Conservation (phyloP, 1,140 invertebrate species). For the Papilio xuthus region DNA sequence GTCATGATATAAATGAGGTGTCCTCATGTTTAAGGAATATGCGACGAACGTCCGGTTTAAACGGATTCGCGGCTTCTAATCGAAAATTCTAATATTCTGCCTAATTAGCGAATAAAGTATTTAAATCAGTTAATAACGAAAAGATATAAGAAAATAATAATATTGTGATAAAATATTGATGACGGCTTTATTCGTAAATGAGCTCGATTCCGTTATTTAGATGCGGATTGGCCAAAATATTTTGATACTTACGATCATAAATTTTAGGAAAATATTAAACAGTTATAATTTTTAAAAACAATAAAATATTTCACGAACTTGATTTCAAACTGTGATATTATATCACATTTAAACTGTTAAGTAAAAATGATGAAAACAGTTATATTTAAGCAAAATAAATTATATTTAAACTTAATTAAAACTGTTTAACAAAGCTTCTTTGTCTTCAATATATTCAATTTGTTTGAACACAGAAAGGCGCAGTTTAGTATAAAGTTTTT, state of each 20-base stretch:
- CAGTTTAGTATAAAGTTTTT: constrained; percentile 23
- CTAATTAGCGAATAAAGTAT: constrained; percentile 23
- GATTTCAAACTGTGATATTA: not conserved
- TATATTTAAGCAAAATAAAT: not conserved
- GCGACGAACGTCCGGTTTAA: constrained; percentile 3
- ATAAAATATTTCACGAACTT: not conserved
- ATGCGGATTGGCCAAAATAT: not conserved
- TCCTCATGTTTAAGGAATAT: constrained; percentile 1
- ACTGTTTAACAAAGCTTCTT: not conserved
- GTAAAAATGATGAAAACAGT: not conserved
- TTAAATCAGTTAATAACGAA: constrained; percentile 12
- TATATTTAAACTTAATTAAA: not conserved
- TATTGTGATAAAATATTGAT: constrained; percentile 11
- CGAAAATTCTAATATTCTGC: not conserved
- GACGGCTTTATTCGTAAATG: constrained; percentile 2
- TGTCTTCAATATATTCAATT: constrained; percentile 1
- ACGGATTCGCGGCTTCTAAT: not conserved
- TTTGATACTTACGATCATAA: not conserved
- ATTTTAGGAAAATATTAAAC: not conserved
- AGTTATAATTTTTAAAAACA: not conserved
- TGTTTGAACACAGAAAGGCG: not conserved
- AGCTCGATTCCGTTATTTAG: not conserved
- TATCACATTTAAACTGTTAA: not conserved
- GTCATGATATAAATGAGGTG: not conserved
- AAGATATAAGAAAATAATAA: not conserved